Evolutionary conservation across 2,797 vertebrate genomes (phyloP).

Genomic region (Typhlichthys subterraneus): DNA sequence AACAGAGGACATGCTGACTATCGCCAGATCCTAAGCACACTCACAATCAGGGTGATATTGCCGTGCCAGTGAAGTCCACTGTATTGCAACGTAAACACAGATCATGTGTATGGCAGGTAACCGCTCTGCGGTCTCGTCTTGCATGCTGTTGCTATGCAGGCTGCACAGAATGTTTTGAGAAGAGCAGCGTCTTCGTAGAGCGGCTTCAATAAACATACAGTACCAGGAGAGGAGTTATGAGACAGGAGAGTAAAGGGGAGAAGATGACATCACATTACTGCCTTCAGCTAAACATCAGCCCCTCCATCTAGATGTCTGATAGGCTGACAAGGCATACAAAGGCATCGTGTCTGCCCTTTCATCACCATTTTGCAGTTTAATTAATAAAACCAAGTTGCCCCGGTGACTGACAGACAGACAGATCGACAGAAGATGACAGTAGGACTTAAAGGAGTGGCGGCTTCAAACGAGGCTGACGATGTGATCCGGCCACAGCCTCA

Average conservation of each 20-base stretch:
- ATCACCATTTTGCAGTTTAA: slow-evolving; percentile 23
- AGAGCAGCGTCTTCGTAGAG: neutral
- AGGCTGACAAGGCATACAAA: slow-evolving; percentile 18
- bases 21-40: slow-evolving; percentile 39
- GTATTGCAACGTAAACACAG: slow-evolving; percentile 16
- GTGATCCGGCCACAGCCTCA: slow-evolving; percentile 44
- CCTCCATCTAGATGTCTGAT: slow-evolving; percentile 20
- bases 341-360: slow-evolving; percentile 14
- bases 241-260: slow-evolving; percentile 2
- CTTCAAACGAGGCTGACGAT: slow-evolving; percentile 61
- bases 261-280: slow-evolving; percentile 21
- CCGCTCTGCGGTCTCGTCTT: neutral
- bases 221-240: neutral
- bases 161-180: too few species aligned
- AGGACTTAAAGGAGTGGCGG: slow-evolving; percentile 20
- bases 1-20: slow-evolving; percentile 55
- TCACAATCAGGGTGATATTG: slow-evolving; percentile 26
- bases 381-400: slow-evolving; percentile 41
- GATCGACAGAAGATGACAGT: too few species aligned
- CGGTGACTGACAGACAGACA: slow-evolving; percentile 43
- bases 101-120: neutral
- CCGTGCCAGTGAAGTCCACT: neutral
- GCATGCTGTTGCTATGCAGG: neutral
- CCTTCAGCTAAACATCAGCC: slow-evolving; percentile 20
- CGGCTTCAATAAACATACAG: neutral